phyloP scores from a whole-genome alignment of 2,113 vertebrate species.

The Tragelaphus strepsiceros region DNA sequence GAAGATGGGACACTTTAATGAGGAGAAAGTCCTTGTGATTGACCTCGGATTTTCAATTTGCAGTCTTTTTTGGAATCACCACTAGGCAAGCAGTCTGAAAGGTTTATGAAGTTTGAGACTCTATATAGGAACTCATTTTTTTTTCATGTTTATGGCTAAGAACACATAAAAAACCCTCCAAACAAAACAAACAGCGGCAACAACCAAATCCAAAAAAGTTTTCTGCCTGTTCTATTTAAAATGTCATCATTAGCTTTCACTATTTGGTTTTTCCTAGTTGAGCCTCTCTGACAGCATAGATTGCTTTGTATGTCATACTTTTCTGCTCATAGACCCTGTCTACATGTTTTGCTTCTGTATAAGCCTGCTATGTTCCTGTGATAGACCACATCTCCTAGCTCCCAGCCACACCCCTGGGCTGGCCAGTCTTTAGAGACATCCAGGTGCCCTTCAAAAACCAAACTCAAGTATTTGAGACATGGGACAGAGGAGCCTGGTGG shows the following conservation, averaged over 20 bases:
- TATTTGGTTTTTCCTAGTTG: not conserved
- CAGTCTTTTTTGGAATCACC: not conserved
- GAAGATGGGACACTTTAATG: not conserved
- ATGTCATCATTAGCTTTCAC: not conserved
- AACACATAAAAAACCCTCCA: not conserved
- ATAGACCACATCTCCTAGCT: not conserved
- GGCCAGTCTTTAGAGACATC: not conserved
- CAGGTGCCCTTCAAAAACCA: not conserved
- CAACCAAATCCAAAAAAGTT: not conserved
- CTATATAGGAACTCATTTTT: not conserved
- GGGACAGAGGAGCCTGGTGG: not conserved
- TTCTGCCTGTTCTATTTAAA: not conserved
- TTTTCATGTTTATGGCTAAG: not conserved
- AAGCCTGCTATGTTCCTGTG: not conserved
- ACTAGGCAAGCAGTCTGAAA: not conserved
- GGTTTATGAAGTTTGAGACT: not conserved
- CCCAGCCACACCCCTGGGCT: not conserved
- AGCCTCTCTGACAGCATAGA: not conserved
- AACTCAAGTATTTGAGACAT: not conserved
- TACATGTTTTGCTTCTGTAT: not conserved
- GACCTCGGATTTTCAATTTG: not conserved
- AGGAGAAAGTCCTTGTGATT: constrained; percentile 27
- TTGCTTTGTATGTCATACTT: not conserved
- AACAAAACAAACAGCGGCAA: not conserved
- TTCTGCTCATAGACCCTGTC: no score